These are phyloP conservation scores for Chaetorhynchus papuensis DNA, from an alignment of 2,113 vertebrate genomes.

Conservation along the genomic window DNA sequence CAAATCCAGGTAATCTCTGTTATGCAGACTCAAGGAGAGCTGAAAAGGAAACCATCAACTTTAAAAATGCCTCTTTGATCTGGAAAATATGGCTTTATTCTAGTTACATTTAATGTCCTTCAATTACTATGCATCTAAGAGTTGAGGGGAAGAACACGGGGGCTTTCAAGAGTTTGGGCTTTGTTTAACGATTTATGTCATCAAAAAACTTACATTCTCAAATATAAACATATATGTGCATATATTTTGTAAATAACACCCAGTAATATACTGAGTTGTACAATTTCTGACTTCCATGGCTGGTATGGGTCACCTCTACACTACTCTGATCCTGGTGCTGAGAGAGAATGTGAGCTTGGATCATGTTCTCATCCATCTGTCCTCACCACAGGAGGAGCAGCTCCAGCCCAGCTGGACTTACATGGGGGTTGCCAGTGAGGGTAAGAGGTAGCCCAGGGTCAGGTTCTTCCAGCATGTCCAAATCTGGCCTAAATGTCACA, in stretches of 20 bases:
- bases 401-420: neutral
- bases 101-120: neutral
- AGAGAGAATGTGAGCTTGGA: neutral
- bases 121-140: neutral
- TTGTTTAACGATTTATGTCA: neutral
- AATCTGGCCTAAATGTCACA: neutral
- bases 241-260: neutral
- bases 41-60: neutral
- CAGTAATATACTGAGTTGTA: neutral
- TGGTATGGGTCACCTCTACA: neutral
- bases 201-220: neutral
- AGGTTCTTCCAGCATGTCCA: neutral
- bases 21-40: neutral
- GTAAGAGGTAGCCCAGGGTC: neutral
- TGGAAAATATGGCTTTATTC: neutral
- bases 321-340: neutral
- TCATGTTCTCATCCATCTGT: neutral
- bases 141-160: neutral
- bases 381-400: neutral
- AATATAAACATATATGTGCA: neutral
- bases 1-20: constrained; percentile 26
- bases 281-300: neutral
- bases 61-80: neutral
- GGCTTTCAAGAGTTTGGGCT: neutral
- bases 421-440: accelerated